A percentile compares a stretch with the other conserved stretches of the same genome.
These are phyloP conservation scores for Phylloscopus trochiloides DNA, from an alignment of 2,113 vertebrate species.

Conservation along the genomic window DNA sequence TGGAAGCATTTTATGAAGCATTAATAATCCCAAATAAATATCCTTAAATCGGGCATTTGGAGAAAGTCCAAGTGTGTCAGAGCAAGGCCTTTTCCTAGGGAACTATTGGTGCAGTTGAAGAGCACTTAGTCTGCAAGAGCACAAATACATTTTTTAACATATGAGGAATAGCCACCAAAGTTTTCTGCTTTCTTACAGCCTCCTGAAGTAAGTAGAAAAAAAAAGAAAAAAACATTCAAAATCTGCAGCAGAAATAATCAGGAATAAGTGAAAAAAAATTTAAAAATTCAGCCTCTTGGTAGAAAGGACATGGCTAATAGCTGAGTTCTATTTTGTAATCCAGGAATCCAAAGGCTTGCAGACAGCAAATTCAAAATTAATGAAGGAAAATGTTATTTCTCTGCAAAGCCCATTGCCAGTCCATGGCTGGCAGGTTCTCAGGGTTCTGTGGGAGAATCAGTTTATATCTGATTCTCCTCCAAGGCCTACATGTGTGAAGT, in stretches of 20 bases:
- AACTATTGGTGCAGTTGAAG: neutral
- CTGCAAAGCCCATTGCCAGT: neutral
- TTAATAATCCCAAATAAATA: neutral
- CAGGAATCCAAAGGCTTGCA: neutral
- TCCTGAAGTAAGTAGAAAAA: neutral
- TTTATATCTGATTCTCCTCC: neutral
- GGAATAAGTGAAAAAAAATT: neutral
- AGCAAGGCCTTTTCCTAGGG: neutral
- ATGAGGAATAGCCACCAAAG: neutral
- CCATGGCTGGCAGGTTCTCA: neutral
- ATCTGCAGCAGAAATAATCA: neutral
- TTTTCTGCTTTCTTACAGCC: neutral
- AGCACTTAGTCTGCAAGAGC: neutral
- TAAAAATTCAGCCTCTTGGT: neutral
- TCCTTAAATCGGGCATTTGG: neutral
- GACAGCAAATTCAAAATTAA: neutral
- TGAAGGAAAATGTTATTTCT: neutral
- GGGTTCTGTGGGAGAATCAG: neutral
- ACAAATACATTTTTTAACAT: neutral
- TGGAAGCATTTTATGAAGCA: neutral
- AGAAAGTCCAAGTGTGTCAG: neutral
- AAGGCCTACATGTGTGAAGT: rapidly evolving
- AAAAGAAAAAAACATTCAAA: neutral
- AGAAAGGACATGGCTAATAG: neutral
- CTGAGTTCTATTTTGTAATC: neutral